Conservation (phyloP, 2,113 vertebrate genomes). For the Scophthalmus maximus region DNA sequence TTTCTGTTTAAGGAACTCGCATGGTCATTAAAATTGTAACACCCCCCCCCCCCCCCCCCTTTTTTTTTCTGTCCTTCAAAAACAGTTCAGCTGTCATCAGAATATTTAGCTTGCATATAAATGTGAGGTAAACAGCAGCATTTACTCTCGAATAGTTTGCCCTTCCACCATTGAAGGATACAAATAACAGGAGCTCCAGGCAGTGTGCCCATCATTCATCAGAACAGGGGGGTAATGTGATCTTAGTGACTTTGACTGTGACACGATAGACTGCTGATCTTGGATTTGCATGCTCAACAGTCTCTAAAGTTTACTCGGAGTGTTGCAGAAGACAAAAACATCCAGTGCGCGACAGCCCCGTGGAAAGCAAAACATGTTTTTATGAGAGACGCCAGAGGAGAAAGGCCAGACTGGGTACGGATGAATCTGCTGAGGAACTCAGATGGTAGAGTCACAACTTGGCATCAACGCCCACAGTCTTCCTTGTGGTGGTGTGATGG, state of each 20-base stretch:
- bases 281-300: too few relatives aligned
- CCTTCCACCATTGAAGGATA: too few relatives aligned
- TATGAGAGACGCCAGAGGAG: not conserved
- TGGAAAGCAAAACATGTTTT: not conserved
- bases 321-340: not conserved
- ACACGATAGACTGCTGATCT: not conserved
- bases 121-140: too few relatives aligned
- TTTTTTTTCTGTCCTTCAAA: too few relatives aligned
- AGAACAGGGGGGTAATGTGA: not conserved
- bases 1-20: constrained; percentile 29
- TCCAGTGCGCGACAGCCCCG: not conserved
- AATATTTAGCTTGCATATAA: too few relatives aligned
- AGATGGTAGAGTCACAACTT: not conserved
- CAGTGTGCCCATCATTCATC: too few relatives aligned
- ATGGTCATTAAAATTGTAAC: too few relatives aligned
- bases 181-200: too few relatives aligned
- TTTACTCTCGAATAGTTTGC: too few relatives aligned
- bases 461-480: not conserved
- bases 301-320: not conserved
- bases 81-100: too few relatives aligned
- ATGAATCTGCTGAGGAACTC: too few relatives aligned
- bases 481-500: not conserved
- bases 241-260: not conserved
- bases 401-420: not conserved
- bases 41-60: too few relatives aligned